Base-by-base conservation (phyloP, 2,113 vertebrate species). In the Ctenodactylus gundi region DNA sequence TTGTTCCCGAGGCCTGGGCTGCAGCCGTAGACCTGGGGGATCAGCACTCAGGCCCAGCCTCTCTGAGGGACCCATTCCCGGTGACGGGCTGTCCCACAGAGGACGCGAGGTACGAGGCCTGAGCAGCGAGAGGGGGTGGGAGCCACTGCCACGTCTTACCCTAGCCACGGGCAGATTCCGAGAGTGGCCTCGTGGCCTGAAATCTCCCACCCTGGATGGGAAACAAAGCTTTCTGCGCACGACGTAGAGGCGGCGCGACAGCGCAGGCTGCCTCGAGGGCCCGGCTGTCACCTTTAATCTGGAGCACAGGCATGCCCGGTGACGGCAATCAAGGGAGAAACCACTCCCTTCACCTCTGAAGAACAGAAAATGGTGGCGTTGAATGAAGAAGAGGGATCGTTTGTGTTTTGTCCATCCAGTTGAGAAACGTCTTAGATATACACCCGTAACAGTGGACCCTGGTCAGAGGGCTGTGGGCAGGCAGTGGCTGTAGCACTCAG, bases 81-180 rank as follows among this genome's bases (percentile, higher is more conserved):
- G 55, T 14, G 62, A 72, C 85, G 82, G 95, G 44, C 46, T 70
- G n/a, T 60, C 57, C 70, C 62, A 23, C n/a, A 83, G 82, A 93
- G 73, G 84, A 94, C 51, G 14, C 70, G 92, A 9, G 20, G 4
- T 85, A 12, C 51, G 80, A 67, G 93, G 80, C 65, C 90, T 94
- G 89, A 83, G n/a, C n/a, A n/a, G n/a, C n/a, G n/a, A n/a, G n/a
- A n/a, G n/a, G n/a, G n/a, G n/a, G n/a, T n/a, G n/a, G n/a, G n/a
- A n/a, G n/a, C n/a, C n/a, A n/a, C n/a, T n/a, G n/a, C n/a, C n/a
- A n/a, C n/a, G 6, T 87, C 36, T 57, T 27, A 58, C 78, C 68
- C 80, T 46, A 49, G 55, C 3, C 65, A 95, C 3, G 7, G 49
- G 65, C 55, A 39, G 39, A 88, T 73, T 57, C 80, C 80, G 73